Evolutionary conservation across 2,113 vertebrate genomes (phyloP).

Genomic region (Anseranas semipalmata): DNA sequence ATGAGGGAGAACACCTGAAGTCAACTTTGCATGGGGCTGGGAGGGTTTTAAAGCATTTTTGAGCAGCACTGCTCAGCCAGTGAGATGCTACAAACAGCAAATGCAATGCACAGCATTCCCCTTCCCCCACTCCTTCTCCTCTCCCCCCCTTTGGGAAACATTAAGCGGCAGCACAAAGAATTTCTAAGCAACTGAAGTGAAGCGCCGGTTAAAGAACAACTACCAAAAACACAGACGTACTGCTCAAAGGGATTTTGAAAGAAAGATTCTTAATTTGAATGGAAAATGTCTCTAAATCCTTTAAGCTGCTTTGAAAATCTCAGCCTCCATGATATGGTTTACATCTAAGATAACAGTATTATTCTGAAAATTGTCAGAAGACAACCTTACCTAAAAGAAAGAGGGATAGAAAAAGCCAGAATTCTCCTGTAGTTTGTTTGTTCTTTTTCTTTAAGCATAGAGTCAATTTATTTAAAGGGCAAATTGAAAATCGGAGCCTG

Average conservation of each 20-base stretch:
- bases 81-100: neutral
- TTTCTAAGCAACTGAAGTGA: conserved; percentile 2
- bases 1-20: neutral
- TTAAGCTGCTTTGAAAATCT: conserved; percentile 66
- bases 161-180: conserved; percentile 11
- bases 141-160: neutral
- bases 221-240: neutral
- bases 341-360: conserved; percentile 19
- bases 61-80: neutral
- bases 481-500: neutral
- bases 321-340: conserved; percentile 34
- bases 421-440: neutral
- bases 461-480: neutral
- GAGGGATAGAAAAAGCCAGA: neutral
- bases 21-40: neutral
- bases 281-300: conserved; percentile 63
- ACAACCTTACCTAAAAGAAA: neutral
- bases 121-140: neutral
- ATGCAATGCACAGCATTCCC: neutral
- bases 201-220: conserved; percentile 2
- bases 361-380: conserved; percentile 29
- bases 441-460: neutral
- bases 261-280: conserved; percentile 61
- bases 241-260: conserved; percentile 42
- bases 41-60: neutral